These are phyloP conservation scores for Leucoptera coffeella DNA, from an alignment of 2,888 invertebrate species.

Conservation along the genomic window DNA sequence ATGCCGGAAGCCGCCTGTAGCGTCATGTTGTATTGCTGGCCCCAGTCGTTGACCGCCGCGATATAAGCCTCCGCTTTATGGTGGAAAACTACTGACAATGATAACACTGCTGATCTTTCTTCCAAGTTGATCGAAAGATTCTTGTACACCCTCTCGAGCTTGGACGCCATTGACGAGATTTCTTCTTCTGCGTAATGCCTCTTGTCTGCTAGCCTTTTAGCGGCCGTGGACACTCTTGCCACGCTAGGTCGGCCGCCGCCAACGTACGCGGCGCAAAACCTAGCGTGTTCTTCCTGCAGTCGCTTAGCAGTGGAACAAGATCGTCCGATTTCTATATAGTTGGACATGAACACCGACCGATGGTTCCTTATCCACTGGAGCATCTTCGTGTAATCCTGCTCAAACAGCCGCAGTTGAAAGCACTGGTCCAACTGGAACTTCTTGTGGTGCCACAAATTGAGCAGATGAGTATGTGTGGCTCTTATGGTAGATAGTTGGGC, in stretches of 20 bases:
- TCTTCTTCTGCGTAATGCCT: conserved; percentile 84
- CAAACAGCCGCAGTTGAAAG: conserved; percentile 90
- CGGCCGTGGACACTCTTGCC: conserved; percentile 87
- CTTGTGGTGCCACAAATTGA: conserved; percentile 92
- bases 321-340: conserved; percentile 94
- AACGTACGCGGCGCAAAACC: conserved; percentile 68
- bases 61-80: conserved; percentile 91
- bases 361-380: conserved; percentile 97
- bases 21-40: conserved; percentile 84
- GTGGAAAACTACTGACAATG: conserved; percentile 91
- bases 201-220: conserved; percentile 83
- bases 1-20: conserved; percentile 56
- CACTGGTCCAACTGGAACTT: conserved; percentile 93
- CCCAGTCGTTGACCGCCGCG: conserved; percentile 89
- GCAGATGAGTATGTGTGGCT: conserved; percentile 83
- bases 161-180: conserved; percentile 70
- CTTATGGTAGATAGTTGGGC: conserved; percentile 83
- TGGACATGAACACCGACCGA: conserved; percentile 88
- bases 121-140: conserved; percentile 88
- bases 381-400: conserved; percentile 98
- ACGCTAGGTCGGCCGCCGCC: conserved; percentile 86
- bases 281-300: conserved; percentile 91
- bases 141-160: conserved; percentile 75
- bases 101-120: conserved; percentile 88
- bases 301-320: conserved; percentile 86